Base-by-base conservation (phyloP, 1,140 invertebrate species). In the Philaenus spumarius region DNA sequence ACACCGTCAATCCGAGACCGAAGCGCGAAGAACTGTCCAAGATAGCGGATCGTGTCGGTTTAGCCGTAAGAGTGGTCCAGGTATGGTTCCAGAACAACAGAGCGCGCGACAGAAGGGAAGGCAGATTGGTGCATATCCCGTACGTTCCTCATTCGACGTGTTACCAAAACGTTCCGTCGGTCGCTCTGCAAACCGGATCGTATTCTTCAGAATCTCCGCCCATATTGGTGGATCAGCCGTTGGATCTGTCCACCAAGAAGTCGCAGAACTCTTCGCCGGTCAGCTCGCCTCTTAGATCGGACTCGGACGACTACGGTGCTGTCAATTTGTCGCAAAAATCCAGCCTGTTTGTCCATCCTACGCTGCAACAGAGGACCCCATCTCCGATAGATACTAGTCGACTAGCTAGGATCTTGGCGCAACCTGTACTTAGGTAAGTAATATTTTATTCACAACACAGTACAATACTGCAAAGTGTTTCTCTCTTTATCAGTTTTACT, bases 81-180 rank as follows among this genome's bases (percentile, higher is more conserved):
- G 89, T 91, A 2, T 98, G 96, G 95, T 98, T 98, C 72, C 96
- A 98, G 78, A 98, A 98, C 73, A 95, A 92, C 65, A 80, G 95
- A 53, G 95, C 95, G 0, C 80, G 95, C 34, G 93, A 96, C 69
- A 82, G 93, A 24, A 79, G 91, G 62, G 85, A 86, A 67, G 84
- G 82, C 7, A 74, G 83, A 54, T 75, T 83, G 17, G 76, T 78
- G 19, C 69, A 80, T 39, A 73, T 82, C 26, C 77, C 78, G 2
- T 76, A 80, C 40, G 52, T 48, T 55, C 62, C 68, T 54, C 56
- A 61, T 50, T 54, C 56, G 52, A 12, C 45, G 7, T 55, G 59
- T 37, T 61, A 30, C 43, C 34, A 34, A 37, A 58, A 15, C 50
- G 15, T 42, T 62, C 48, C 65, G 46, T 30, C 26, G 9, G 3